phyloP scores from a whole-genome alignment of 2,888 invertebrate genomes.

The Ecliptopera silaceata region DNA sequence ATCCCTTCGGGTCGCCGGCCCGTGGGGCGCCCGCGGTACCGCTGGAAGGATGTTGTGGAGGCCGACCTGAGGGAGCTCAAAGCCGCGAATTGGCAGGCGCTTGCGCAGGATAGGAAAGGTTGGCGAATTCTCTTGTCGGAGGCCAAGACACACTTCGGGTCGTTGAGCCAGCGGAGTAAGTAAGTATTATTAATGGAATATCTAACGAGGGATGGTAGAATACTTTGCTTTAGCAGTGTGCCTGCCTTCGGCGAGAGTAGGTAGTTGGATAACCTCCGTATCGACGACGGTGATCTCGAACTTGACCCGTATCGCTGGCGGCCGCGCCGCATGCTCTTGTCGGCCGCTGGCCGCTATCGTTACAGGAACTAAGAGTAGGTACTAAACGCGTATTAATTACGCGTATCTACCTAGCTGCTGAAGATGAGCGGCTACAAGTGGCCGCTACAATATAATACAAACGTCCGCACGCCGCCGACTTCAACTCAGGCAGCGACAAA shows the following conservation, averaged over 20 bases:
- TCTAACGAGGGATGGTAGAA: no score
- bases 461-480: slow-evolving; percentile 3
- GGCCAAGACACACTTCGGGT: no score
- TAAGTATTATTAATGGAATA: no score
- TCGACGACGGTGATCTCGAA: slow-evolving; percentile 7
- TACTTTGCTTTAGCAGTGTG: no score
- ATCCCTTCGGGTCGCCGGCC: no score
- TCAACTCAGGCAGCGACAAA: slow-evolving; percentile 37
- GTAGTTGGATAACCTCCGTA: slow-evolving; percentile 18
- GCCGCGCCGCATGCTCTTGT: neutral
- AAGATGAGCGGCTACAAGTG: neutral
- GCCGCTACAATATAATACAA: neutral
- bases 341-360: slow-evolving; percentile 7
- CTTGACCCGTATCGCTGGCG: slow-evolving; percentile 10
- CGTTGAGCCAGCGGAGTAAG: no score
- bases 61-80: no score
- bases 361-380: neutral
- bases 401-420: neutral
- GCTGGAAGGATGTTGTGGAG: no score
- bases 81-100: no score
- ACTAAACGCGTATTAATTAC: neutral
- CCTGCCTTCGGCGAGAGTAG: slow-evolving; percentile 1
- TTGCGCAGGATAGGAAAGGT: no score
- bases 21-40: no score
- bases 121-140: no score